Evolutionary conservation across 2,797 vertebrate genomes (phyloP).

Genomic region (Lerista edwardsae): DNA sequence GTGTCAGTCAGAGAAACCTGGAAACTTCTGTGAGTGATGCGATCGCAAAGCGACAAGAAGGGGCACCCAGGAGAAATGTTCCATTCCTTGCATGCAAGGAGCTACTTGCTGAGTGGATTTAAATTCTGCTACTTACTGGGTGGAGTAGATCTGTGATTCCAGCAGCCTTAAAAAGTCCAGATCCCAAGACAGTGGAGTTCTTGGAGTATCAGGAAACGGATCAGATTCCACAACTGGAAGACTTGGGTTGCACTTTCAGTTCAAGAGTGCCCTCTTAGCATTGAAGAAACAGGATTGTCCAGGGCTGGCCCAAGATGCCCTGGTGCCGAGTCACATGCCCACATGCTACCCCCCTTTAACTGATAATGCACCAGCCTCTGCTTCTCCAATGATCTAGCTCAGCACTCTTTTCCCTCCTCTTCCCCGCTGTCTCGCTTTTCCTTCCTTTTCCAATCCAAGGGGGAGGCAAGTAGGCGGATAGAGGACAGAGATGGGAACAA

Average conservation of each 20-base stretch:
- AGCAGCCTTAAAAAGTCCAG: neutral
- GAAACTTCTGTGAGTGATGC: rapidly evolving
- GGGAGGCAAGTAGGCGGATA: no score
- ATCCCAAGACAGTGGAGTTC: neutral
- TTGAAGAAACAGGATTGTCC: neutral
- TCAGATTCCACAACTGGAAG: neutral
- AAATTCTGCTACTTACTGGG: constrained; percentile 13
- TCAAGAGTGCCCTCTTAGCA: neutral
- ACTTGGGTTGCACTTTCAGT: neutral
- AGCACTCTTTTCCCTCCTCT: no score
- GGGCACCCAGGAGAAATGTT: neutral
- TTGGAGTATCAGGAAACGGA: neutral
- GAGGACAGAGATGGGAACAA: no score
- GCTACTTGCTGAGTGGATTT: constrained; percentile 6
- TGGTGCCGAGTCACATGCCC: no score
- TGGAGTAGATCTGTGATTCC: neutral
- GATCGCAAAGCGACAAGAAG: neutral
- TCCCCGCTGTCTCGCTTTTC: no score
- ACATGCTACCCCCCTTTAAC: no score
- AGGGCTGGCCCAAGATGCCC: no score
- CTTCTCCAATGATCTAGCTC: no score
- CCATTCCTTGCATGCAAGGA: neutral
- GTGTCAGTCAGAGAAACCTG: neutral
- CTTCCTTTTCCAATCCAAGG: no score
- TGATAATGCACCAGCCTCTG: no score